A percentile compares a stretch with the other conserved stretches of the same genome.
Conservation (phyloP, 2,113 vertebrate genomes). For the Chloropsis cyanopogon region DNA sequence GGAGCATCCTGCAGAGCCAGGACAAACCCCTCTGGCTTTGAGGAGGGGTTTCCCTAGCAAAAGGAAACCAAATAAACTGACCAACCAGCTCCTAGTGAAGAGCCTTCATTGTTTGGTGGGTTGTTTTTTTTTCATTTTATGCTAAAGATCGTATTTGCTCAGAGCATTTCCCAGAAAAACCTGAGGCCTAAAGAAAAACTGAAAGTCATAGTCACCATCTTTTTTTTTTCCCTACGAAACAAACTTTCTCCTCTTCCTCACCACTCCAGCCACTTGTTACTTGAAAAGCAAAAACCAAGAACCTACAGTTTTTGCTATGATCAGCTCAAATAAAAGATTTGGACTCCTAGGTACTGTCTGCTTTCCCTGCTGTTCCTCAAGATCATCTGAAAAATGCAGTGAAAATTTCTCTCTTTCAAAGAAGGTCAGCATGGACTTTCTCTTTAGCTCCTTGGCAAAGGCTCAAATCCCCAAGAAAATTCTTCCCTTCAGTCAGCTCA, state of each 20-base stretch:
- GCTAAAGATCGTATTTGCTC: not conserved
- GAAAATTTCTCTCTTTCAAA: slow-evolving; percentile 14
- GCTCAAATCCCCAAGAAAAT: slow-evolving; percentile 61
- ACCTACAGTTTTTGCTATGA: not conserved
- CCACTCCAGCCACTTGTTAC: not conserved
- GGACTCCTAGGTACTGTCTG: not conserved
- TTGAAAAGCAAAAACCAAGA: not conserved
- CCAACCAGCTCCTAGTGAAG: not conserved
- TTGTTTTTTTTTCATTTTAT: not conserved
- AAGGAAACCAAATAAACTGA: not conserved
- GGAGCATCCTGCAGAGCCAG: not conserved
- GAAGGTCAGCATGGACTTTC: slow-evolving; percentile 49
- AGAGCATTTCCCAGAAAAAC: not conserved
- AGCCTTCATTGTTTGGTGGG: not conserved
- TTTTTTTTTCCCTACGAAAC: not conserved
- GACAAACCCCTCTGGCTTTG: not conserved
- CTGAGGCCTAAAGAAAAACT: not conserved
- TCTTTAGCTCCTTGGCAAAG: slow-evolving; percentile 41
- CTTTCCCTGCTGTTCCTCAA: not conserved
- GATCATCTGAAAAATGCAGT: not conserved
- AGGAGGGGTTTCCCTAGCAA: not conserved
- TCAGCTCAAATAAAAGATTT: not conserved
- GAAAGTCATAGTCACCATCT: not conserved
- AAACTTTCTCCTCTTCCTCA: not conserved
- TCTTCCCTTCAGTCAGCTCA: slow-evolving; percentile 18